A percentile compares a stretch with the other conserved stretches of the same genome.
Conservation (phyloP, 2,888 invertebrate species). For the Pachycephus smyrnensis region DNA sequence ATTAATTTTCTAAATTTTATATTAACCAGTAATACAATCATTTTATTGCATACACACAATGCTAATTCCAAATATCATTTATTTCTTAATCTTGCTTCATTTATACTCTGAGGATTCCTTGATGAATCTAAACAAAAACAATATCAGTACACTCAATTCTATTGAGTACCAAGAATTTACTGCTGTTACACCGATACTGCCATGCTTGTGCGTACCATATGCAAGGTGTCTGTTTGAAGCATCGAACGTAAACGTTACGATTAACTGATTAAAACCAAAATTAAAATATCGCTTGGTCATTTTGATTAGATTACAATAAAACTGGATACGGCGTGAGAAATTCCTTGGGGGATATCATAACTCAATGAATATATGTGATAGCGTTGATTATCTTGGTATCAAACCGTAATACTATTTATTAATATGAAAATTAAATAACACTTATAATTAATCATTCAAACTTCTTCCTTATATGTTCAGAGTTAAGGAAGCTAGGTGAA, state of each 20-base stretch:
- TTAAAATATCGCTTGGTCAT: too few relatives aligned
- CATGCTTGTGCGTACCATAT: conserved; percentile 35
- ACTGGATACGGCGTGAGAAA: neutral
- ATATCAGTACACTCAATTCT: neutral
- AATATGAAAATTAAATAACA: neutral
- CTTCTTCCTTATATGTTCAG: neutral
- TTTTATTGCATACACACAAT: neutral
- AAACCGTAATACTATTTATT: neutral
- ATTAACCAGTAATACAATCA: neutral
- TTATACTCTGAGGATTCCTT: neutral
- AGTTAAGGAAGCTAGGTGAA: neutral
- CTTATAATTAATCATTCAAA: neutral
- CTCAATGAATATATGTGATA: neutral
- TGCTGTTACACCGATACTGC: conserved; percentile 41
- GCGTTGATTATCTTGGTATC: neutral
- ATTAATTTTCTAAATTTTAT: neutral
- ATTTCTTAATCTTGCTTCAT: neutral
- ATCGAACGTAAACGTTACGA: conserved; percentile 13
- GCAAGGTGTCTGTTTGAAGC: conserved; percentile 41
- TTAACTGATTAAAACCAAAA: neutral
- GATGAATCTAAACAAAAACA: neutral
- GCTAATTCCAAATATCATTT: neutral
- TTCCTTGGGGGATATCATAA: neutral
- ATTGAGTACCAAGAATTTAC: conserved; percentile 1
- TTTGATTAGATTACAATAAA: too few relatives aligned